Conservation (phyloP, 1,140 invertebrate species). For the Pseudomyrmex gracilis region DNA sequence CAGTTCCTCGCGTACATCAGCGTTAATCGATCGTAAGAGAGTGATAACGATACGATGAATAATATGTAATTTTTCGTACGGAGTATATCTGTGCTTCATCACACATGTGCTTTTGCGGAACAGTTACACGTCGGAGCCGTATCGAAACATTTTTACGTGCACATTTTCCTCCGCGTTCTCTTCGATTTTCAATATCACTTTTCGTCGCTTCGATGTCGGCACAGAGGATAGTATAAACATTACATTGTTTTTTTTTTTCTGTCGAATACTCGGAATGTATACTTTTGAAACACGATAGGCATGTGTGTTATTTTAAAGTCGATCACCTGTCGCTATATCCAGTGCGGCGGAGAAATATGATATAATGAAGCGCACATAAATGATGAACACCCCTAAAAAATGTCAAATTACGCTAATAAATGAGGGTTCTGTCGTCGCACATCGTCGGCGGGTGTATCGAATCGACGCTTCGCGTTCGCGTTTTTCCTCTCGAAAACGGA, state of each 20-base stretch:
- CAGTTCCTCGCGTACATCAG: background rate
- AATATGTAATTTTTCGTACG: slow-evolving; percentile 55
- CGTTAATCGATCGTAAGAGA: slow-evolving; percentile 35
- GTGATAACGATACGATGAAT: slow-evolving; percentile 36
- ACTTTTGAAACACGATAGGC: slow-evolving; percentile 54
- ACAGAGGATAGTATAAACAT: slow-evolving; percentile 65
- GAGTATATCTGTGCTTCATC: slow-evolving; percentile 33
- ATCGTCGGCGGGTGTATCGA: slow-evolving; percentile 40
- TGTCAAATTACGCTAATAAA: slow-evolving; percentile 58
- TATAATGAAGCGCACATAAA: slow-evolving; percentile 60
- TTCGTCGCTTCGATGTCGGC: slow-evolving; percentile 63
- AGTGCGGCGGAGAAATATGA: slow-evolving; percentile 65
- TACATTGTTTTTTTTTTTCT: slow-evolving; percentile 60
- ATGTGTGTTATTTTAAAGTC: slow-evolving; percentile 67
- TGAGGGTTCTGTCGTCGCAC: slow-evolving; percentile 10
- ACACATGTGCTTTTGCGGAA: slow-evolving; percentile 54
- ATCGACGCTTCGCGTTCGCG: slow-evolving; percentile 40
- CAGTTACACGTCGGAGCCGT: slow-evolving; percentile 60
- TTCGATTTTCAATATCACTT: slow-evolving; percentile 72
- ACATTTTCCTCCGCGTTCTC: slow-evolving; percentile 58
- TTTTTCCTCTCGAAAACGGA: slow-evolving; percentile 61
- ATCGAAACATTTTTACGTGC: slow-evolving; percentile 63
- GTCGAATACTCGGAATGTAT: slow-evolving; percentile 58
- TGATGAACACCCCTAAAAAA: slow-evolving; percentile 43
- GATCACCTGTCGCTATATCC: slow-evolving; percentile 64